Evolutionary conservation across 2,888 invertebrate genomes (phyloP).

Genomic region (Lithophane leautieri): DNA sequence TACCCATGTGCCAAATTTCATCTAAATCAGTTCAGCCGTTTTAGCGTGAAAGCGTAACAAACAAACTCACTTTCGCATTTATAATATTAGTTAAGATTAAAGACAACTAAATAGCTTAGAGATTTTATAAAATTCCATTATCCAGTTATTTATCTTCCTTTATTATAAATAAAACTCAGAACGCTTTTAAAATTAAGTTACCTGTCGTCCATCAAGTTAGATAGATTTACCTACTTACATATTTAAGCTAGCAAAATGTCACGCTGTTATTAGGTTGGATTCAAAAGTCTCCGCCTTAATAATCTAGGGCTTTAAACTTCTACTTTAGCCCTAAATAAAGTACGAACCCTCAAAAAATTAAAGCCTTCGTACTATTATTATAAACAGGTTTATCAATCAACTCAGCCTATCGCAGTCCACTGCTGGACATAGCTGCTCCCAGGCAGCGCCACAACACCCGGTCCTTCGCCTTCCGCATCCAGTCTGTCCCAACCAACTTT

Average conservation of each 20-base stretch:
- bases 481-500: no score
- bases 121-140: background rate
- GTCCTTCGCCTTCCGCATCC: no score
- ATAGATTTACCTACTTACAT: background rate
- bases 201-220: background rate
- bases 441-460: no score
- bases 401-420: no score
- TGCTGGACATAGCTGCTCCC: no score
- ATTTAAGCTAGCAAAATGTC: background rate
- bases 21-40: no score
- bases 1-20: no score
- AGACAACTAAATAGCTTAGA: background rate
- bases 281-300: background rate
- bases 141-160: background rate
- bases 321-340: background rate
- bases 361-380: background rate
- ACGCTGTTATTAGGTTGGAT: background rate
- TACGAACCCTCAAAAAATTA: background rate
- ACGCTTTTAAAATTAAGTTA: background rate
- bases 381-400: no score
- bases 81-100: no score
- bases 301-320: background rate
- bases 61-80: no score
- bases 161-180: background rate
- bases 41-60: no score